phyloP scores from a whole-genome alignment of 2,797 vertebrate genomes.

The Melanogrammus aeglefinus region DNA sequence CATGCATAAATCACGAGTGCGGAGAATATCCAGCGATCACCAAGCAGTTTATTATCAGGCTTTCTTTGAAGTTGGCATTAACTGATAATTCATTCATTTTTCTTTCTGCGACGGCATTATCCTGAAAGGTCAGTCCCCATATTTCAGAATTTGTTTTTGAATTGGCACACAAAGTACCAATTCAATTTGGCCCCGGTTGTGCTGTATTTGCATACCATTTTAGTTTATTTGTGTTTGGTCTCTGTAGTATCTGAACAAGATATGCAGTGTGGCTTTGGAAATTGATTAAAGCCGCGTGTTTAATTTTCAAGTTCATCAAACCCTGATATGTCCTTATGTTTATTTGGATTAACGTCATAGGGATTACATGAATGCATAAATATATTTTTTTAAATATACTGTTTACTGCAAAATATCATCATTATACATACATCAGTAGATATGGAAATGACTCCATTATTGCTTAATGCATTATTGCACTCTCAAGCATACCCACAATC shows the following conservation, averaged over 20 bases:
- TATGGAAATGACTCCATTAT: not conserved
- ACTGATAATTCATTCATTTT: slow-evolving; percentile 3
- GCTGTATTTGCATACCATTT: slow-evolving; percentile 46
- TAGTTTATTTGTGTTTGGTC: slow-evolving; percentile 53
- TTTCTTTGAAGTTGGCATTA: slow-evolving; percentile 36
- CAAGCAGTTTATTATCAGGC: slow-evolving; percentile 24
- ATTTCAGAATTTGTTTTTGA: slow-evolving; percentile 52
- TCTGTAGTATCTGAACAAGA: slow-evolving; percentile 43
- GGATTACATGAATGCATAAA: slow-evolving; percentile 44
- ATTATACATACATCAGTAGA: not conserved
- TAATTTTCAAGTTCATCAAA: slow-evolving; percentile 67
- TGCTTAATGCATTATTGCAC: not conserved
- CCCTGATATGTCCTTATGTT: slow-evolving; percentile 45
- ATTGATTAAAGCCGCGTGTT: slow-evolving; percentile 61
- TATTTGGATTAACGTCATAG: slow-evolving; percentile 45
- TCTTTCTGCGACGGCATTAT: slow-evolving; percentile 44
- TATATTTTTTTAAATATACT: not conserved
- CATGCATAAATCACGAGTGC: slow-evolving; percentile 22
- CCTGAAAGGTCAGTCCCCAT: slow-evolving; percentile 56
- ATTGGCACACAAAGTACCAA: slow-evolving; percentile 48
- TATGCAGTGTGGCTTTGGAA: slow-evolving; percentile 49
- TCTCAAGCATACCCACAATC: not conserved
- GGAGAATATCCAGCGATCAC: slow-evolving; percentile 10
- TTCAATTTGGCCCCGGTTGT: slow-evolving; percentile 44
- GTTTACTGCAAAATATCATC: not conserved